Percentiles rank a stretch among this genome's conserved stretches.
Evolutionary conservation across 2,113 vertebrate species (phyloP).

Genomic region (Larimichthys polyactis): DNA sequence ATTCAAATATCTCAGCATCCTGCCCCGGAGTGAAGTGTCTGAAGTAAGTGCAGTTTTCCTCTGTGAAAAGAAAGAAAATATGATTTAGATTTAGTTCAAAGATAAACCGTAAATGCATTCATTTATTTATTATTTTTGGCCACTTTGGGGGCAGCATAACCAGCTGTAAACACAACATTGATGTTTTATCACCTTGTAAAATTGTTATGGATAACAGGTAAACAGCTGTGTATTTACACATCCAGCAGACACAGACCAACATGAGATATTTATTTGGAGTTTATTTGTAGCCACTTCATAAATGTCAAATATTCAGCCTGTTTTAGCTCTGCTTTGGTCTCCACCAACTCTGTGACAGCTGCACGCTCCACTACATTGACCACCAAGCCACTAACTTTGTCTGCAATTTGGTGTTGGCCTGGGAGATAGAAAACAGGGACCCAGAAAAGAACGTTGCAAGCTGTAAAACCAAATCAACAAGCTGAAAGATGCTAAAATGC

Average conservation of each 20-base stretch:
- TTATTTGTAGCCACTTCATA: neutral
- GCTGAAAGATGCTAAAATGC: no score
- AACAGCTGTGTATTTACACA: neutral
- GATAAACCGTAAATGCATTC: neutral
- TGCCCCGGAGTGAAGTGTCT: constrained; percentile 93
- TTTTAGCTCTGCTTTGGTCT: neutral
- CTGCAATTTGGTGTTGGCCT: neutral
- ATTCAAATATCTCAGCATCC: constrained; percentile 91
- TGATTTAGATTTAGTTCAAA: constrained; percentile 36
- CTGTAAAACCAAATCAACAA: no score
- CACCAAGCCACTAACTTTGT: neutral
- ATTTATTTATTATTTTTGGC: neutral
- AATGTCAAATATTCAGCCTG: neutral
- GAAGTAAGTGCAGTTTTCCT: constrained; percentile 95
- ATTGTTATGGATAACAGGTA: neutral
- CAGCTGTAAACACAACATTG: neutral
- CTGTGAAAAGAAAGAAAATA: constrained; percentile 77
- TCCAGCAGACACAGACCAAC: neutral
- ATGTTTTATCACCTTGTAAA: neutral
- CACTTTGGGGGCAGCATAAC: neutral
- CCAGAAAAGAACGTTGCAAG: no score
- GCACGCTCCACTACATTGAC: neutral
- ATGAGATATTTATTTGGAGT: neutral
- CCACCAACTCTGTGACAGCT: neutral
- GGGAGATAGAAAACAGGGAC: neutral